A percentile compares a stretch with the other conserved stretches of the same genome.
Conservation (phyloP, 2,797 vertebrate genomes). For the Aphelocoma californica region DNA sequence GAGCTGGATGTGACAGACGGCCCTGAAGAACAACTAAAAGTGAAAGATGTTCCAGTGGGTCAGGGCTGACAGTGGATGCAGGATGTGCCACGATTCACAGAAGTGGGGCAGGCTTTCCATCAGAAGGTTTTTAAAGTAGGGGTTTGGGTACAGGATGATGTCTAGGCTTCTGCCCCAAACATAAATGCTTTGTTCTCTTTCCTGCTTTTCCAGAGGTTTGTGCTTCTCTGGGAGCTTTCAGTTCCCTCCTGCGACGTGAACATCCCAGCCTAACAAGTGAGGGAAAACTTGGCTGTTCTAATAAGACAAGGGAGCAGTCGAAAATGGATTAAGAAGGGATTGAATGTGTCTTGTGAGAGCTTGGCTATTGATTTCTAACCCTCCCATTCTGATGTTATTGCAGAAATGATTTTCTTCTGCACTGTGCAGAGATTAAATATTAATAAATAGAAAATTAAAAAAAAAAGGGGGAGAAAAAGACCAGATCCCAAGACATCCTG, state of each 20-base stretch:
- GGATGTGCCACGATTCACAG: fast-evolving
- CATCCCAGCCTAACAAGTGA: neutral
- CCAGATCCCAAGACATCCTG: neutral
- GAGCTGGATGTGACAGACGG: neutral
- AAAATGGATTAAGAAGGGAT: conserved; percentile 24
- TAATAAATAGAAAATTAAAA: conserved; percentile 57
- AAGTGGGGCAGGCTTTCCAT: neutral
- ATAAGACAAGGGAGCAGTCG: conserved; percentile 21
- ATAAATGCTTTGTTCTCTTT: neutral
- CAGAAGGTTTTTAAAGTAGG: neutral
- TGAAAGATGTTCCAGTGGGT: neutral
- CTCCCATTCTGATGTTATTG: conserved; percentile 28
- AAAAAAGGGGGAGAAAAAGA: neutral
- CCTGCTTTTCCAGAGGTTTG: neutral
- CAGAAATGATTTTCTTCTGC: conserved; percentile 53
- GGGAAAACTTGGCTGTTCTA: conserved; percentile 3
- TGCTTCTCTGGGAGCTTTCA: neutral
- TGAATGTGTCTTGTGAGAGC: conserved; percentile 54
- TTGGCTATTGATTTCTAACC: conserved; percentile 47
- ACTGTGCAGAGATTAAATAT: conserved; percentile 51
- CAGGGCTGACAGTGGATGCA: neutral
- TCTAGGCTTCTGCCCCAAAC: neutral
- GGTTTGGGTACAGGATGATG: neutral
- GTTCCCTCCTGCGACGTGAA: neutral
- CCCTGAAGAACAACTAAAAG: neutral